These are phyloP conservation scores for Chionomys nivalis DNA, from an alignment of 2,113 vertebrate genomes.

Conservation along the genomic window DNA sequence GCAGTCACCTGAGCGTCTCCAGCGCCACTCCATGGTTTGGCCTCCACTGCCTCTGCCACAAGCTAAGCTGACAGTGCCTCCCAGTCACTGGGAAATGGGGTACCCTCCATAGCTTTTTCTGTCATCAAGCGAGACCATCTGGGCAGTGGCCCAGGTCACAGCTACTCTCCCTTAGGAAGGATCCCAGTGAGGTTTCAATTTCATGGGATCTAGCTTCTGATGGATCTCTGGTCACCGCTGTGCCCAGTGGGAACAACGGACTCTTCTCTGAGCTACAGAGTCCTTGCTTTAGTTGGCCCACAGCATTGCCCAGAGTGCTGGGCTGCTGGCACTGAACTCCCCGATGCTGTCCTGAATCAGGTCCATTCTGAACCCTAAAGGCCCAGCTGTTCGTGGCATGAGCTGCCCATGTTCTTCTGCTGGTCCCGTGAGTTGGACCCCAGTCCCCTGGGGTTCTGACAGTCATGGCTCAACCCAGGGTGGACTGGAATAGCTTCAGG, in stretches of 20 bases:
- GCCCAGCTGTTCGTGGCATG: neutral
- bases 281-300: rapidly evolving
- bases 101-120: neutral
- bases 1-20: neutral
- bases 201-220: neutral
- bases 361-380: neutral
- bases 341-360: too few species aligned
- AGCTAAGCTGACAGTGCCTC: neutral
- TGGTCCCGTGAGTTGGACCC: rapidly evolving
- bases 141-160: neutral
- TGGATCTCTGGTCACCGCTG: neutral
- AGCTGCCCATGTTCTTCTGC: neutral
- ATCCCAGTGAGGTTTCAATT: rapidly evolving
- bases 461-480: neutral
- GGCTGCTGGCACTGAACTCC: too few species aligned
- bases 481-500: neutral
- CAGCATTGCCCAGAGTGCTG: neutral
- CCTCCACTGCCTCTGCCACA: neutral
- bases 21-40: neutral
- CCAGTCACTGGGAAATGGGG: neutral
- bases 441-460: neutral
- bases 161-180: neutral
- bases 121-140: neutral
- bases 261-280: neutral
- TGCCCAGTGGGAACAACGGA: too few species aligned